These are phyloP conservation scores for Julus scandinavius DNA, from an alignment of 2,888 invertebrate species.

Conservation along the genomic window DNA sequence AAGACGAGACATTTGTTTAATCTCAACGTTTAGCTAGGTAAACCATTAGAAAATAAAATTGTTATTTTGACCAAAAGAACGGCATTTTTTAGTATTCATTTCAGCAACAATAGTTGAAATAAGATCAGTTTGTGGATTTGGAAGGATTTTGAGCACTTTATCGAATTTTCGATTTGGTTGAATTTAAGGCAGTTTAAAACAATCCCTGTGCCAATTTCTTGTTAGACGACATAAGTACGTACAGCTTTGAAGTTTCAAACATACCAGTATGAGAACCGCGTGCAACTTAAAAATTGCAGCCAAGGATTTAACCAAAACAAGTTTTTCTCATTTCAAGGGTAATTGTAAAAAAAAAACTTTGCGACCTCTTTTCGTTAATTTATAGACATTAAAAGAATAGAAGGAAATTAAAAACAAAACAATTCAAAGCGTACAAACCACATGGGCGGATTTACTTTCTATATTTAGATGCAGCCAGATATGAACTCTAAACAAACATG, in stretches of 20 bases:
- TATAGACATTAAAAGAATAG: neutral
- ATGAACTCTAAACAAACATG: neutral
- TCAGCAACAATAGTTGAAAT: too few relatives aligned
- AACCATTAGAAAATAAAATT: neutral
- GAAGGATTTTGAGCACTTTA: too few relatives aligned
- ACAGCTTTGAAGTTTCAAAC: neutral
- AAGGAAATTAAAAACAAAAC: too few relatives aligned
- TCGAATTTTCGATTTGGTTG: too few relatives aligned
- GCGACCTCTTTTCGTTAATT: neutral
- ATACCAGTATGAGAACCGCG: neutral
- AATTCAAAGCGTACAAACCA: neutral
- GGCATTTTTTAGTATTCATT: neutral
- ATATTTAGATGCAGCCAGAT: neutral
- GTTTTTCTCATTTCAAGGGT: neutral
- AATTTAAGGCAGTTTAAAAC: too few relatives aligned
- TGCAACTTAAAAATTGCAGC: neutral
- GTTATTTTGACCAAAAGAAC: neutral
- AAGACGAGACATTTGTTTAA: neutral
- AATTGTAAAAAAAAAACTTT: neutral
- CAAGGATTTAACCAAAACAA: neutral
- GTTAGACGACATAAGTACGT: neutral
- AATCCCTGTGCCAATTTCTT: neutral
- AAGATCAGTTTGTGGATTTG: too few relatives aligned
- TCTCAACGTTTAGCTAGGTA: neutral
- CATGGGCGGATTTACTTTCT: neutral